Conservation (phyloP, 2,888 invertebrate species). For the Mellilla xanthometata region DNA sequence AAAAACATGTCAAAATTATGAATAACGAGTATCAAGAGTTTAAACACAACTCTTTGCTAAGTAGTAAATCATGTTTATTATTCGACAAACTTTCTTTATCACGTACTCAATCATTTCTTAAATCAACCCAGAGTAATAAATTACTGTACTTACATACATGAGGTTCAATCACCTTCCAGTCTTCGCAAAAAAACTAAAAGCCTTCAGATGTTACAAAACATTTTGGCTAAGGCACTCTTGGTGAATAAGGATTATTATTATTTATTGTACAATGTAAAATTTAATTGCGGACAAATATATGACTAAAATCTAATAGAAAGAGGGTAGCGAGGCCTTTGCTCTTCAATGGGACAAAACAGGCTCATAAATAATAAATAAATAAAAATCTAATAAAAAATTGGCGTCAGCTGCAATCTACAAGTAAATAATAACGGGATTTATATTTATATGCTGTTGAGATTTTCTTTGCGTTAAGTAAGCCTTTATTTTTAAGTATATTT, state of each 20-base stretch:
- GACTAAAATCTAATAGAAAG: background rate
- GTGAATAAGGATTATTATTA: background rate
- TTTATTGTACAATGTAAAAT: constrained; percentile 1
- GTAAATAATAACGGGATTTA: too few species aligned
- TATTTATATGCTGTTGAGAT: too few species aligned
- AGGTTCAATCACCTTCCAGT: background rate
- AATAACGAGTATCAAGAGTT: too few species aligned
- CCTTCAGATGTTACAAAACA: background rate
- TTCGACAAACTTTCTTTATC: background rate
- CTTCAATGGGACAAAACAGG: too few species aligned
- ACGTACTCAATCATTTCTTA: background rate
- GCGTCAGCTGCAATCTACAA: background rate
- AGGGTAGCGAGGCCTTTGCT: too few species aligned
- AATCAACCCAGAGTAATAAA: constrained; percentile 6
- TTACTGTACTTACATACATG: constrained; percentile 9
- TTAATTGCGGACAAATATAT: constrained; percentile 2
- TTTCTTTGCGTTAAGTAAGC: too few species aligned
- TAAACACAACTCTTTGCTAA: too few species aligned
- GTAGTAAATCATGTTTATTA: background rate
- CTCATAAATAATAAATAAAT: too few species aligned
- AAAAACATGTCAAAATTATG: too few species aligned
- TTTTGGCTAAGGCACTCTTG: too few species aligned
- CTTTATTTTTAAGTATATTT: too few species aligned
- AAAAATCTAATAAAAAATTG: background rate
- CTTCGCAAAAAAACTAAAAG: constrained; percentile 3